These are phyloP conservation scores for Trididemnum clinides DNA, from an alignment of 23 tunicate genomes.

Conservation along the genomic window DNA sequence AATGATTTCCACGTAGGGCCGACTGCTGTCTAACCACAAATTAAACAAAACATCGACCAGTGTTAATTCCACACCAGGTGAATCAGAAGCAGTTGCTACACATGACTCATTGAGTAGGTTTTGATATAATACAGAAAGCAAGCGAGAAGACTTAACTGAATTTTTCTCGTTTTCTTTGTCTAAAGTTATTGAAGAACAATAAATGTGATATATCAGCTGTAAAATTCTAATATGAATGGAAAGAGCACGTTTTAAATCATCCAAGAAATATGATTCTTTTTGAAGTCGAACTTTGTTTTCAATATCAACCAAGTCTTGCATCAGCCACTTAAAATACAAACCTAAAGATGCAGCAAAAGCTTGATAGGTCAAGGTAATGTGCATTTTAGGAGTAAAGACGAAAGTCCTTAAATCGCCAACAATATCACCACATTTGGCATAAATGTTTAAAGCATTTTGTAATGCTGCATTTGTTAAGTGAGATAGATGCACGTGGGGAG, in stretches of 20 bases:
- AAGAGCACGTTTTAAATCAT: constrained; percentile 30
- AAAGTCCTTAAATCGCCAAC: constrained; percentile 28
- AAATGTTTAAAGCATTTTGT: neutral
- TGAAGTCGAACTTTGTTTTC: constrained; percentile 34
- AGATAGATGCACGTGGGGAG: neutral
- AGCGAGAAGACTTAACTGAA: constrained; percentile 44
- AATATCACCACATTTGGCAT: constrained; percentile 53
- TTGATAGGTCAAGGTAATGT: constrained; percentile 56
- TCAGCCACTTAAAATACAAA: constrained; percentile 35
- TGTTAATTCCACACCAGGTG: neutral
- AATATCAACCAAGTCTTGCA: constrained; percentile 12
- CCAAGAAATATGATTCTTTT: constrained; percentile 47
- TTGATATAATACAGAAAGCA: constrained; percentile 34
- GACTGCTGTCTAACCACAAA: constrained; percentile 64
- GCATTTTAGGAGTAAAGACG: constrained; percentile 18
- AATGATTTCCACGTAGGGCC: constrained; percentile 72
- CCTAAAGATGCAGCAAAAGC: constrained; percentile 69
- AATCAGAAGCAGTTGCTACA: neutral
- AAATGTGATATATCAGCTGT: constrained; percentile 26
- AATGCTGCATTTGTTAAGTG: constrained; percentile 41
- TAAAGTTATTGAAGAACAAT: constrained; percentile 19
- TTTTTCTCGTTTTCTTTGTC: constrained; percentile 48
- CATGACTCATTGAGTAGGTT: constrained; percentile 38
- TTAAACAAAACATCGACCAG: constrained; percentile 39
- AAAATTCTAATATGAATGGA: constrained; percentile 21